Evolutionary conservation across 2,797 vertebrate species (phyloP).

Genomic region (Simalia tracyae): DNA sequence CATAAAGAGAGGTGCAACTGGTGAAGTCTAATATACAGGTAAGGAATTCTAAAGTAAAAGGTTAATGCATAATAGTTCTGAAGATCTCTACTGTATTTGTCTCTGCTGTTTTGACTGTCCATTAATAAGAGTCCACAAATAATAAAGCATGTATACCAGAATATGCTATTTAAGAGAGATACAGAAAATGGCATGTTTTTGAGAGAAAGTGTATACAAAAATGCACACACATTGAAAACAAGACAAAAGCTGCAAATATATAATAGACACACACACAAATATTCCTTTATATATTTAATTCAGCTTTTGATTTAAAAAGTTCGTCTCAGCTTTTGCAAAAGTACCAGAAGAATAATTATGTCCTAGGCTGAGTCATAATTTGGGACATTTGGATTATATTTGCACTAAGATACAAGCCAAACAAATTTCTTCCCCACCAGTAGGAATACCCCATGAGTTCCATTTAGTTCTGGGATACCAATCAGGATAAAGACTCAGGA

Average conservation of each 20-base stretch:
- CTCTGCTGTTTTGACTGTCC: background rate
- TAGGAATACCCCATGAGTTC: background rate
- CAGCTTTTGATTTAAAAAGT: background rate
- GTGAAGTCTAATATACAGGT: background rate
- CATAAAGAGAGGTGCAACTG: constrained; percentile 9
- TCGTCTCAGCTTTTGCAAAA: background rate
- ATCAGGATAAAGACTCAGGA: background rate
- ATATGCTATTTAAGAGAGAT: background rate
- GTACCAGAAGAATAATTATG: background rate
- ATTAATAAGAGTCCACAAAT: background rate
- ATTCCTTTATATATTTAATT: background rate
- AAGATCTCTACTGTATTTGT: background rate
- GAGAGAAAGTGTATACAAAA: background rate
- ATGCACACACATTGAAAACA: background rate
- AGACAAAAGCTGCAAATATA: background rate
- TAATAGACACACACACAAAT: background rate
- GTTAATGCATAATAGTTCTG: background rate
- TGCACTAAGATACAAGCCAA: background rate
- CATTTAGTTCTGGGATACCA: background rate
- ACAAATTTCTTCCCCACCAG: background rate
- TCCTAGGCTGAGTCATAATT: background rate
- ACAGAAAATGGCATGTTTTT: background rate
- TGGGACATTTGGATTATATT: background rate
- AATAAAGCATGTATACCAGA: background rate
- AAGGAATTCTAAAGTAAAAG: constrained; percentile 11